Evolutionary conservation across 35 echinoderm and acorn worm species (phyloP).

Genomic region (Eucidaris tribuloides): DNA sequence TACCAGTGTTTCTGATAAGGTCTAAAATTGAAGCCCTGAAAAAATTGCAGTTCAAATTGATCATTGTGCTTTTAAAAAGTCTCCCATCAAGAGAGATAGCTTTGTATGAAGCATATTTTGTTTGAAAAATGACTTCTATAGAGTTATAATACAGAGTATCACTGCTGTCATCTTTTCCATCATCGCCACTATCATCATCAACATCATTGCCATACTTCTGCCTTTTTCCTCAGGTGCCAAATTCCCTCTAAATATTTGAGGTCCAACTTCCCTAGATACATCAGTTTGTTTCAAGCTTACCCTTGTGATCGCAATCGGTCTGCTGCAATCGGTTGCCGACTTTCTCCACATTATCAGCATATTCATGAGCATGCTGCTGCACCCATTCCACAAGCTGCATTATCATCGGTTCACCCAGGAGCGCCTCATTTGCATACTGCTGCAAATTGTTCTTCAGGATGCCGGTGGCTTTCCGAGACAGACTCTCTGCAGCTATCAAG

Average conservation of each 20-base stretch:
- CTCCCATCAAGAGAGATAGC: too few relatives aligned
- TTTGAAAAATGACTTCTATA: too few relatives aligned
- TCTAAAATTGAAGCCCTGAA: neutral
- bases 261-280: neutral
- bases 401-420: constrained; percentile 25
- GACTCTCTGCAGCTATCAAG: neutral
- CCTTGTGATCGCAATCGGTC: neutral
- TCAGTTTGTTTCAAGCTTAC: neutral
- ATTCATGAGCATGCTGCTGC: neutral
- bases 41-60: neutral
- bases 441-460: neutral
- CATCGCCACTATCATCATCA: too few relatives aligned
- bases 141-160: too few relatives aligned
- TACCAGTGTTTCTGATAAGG: neutral
- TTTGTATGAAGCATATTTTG: too few relatives aligned
- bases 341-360: neutral
- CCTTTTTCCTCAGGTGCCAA: neutral
- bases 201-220: neutral
- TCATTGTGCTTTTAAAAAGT: too few relatives aligned
- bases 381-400: constrained; percentile 30
- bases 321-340: neutral
- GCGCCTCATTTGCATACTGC: constrained; percentile 11
- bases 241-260: neutral
- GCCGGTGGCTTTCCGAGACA: constrained; percentile 4
- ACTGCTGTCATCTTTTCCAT: too few relatives aligned